Evolutionary conservation across 2,888 invertebrate species (phyloP).

Genomic region (Chloroclysta siterata): DNA sequence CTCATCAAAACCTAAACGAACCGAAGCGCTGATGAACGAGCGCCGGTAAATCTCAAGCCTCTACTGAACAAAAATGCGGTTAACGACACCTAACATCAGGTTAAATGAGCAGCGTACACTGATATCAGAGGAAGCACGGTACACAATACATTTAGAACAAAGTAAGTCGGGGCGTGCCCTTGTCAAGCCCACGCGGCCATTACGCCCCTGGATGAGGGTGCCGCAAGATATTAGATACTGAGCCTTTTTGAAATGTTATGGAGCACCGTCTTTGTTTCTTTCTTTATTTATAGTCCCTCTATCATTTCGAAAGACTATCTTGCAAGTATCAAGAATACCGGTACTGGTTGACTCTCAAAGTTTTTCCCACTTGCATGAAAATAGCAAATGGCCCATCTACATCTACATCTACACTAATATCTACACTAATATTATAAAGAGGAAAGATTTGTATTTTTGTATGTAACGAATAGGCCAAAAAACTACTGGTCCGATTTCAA

Average conservation of each 20-base stretch:
- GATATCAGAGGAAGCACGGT: slow-evolving; percentile 55
- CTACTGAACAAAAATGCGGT: slow-evolving; percentile 23
- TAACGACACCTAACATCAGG: slow-evolving; percentile 26
- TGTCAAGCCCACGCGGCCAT: slow-evolving; percentile 77
- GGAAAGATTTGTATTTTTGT: no score
- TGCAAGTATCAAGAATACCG: no score
- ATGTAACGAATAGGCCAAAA: no score
- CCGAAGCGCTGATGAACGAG: not conserved
- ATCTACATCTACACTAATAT: no score
- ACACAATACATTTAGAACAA: slow-evolving; percentile 72
- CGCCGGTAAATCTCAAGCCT: not conserved
- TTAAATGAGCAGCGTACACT: slow-evolving; percentile 20
- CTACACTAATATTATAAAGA: no score
- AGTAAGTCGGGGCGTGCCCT: slow-evolving; percentile 68
- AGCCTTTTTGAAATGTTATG: no score
- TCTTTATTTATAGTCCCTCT: no score
- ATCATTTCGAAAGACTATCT: no score
- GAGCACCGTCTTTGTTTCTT: not conserved
- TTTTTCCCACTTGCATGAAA: no score
- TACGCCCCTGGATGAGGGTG: slow-evolving; percentile 52
- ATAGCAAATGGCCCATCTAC: no score
- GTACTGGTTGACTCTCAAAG: no score
- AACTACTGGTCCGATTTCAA: no score
- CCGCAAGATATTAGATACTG: slow-evolving; percentile 42
- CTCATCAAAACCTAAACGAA: not conserved